Base-by-base conservation (phyloP, 2,113 vertebrate genomes). In the Acanthisitta chloris region DNA sequence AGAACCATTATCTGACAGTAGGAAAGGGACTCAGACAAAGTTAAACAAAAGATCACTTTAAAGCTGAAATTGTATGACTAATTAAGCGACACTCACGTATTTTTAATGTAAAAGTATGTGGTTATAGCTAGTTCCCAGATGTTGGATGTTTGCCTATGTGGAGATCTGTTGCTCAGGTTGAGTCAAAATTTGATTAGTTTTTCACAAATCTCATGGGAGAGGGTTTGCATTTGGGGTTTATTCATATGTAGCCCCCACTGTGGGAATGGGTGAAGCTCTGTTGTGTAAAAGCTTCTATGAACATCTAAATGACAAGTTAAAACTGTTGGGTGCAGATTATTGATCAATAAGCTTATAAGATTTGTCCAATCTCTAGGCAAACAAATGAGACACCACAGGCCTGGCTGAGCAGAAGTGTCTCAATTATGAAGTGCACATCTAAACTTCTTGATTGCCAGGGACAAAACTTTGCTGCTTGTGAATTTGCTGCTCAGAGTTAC, bases 1-100 rank as follows among this genome's bases (percentile, higher is more conserved):
- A 81, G 85, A 74, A 77, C 65, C 58, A 55, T 95, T 96, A 73
- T 83, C 85, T 95, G 72, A 57, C 58, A 95, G 81, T 67, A 88
- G 89, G 45, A 66, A 26, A 64, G 74, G 67, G 82, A 90, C 59
- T 95, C 33, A 24, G 51, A 82, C 31, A 81, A 94, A 94, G 94
- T 93, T 92, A 97, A 97, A 89, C 64, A 25, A 55, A 91, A 88
- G 21, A 84, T 69, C 2, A 43, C 48, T 94, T 52, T 67, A 90
- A 90, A 92, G 28, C 46, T 86, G 72, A 43, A 94, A 52, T 70
- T 61, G 14, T 83, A 67, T 38, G 51, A 70, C 23, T 97, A 77
- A 90, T 52, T 96, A 97, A 65, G 29, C 88, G 85, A 17, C 31
- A 70, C 14, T 90, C 16, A 26, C 0, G 0, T 59, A 29, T 21